A percentile compares a stretch with the other conserved stretches of the same genome.
These are phyloP conservation scores for Poecile montanus DNA, from an alignment of 2,797 vertebrate species.

Conservation along the genomic window DNA sequence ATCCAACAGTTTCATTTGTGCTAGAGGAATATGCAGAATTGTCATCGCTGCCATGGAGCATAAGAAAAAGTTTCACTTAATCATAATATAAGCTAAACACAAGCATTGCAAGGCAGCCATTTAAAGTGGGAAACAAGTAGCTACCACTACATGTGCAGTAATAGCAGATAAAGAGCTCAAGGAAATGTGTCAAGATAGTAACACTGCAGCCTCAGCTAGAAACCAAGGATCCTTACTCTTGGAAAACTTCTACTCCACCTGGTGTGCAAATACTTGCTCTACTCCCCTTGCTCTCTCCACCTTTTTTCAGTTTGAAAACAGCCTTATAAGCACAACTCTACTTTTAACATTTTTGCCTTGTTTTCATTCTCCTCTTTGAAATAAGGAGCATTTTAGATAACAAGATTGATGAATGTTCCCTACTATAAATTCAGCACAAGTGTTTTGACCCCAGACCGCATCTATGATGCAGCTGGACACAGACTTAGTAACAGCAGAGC, in stretches of 20 bases:
- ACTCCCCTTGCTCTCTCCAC: background rate
- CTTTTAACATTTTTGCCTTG: background rate
- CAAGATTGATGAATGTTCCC: background rate
- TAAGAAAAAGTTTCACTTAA: background rate
- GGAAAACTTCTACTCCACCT: background rate
- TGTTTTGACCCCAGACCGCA: background rate
- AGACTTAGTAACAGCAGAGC: background rate
- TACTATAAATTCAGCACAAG: background rate
- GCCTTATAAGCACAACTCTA: background rate
- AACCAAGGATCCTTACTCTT: background rate
- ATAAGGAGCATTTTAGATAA: background rate
- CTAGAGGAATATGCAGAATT: background rate
- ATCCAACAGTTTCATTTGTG: background rate
- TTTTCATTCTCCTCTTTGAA: background rate
- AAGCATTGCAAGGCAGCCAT: background rate
- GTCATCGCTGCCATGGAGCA: background rate
- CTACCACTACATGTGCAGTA: background rate
- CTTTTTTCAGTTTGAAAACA: background rate
- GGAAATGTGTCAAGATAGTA: background rate
- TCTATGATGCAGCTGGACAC: background rate
- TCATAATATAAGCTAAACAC: background rate
- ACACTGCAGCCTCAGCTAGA: background rate
- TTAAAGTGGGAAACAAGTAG: background rate
- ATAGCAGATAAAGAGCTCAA: background rate
- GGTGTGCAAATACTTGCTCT: background rate